Evolutionary conservation across 2,888 invertebrate species (phyloP), one percentile per base, ranked within the genome.

Genomic region (Himalopsyche kuldschensis): DNA sequence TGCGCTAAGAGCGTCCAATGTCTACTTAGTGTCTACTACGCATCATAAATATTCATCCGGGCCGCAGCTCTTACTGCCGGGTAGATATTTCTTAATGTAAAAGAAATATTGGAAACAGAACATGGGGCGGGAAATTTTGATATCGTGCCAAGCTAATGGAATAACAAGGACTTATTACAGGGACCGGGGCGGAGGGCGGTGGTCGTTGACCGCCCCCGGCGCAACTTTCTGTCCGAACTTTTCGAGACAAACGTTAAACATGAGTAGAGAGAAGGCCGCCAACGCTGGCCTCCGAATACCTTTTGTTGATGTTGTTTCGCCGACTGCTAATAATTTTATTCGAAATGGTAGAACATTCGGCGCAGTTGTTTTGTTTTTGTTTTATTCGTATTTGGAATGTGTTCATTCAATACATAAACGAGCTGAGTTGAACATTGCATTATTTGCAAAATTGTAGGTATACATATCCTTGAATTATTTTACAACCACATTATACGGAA

Each of bases 1-100:
- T 41, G 15, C 20, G 55, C 55, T 55, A 55, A 55, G 55, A 79
- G 24, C 85, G 76, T 85, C 80, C 78, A 63, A 75, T 86, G 86
- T 85, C 86, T 85, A 85, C 86, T 86, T 86, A 86, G 85, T 84
- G 85, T 85, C 86, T 82, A 76, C 82, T 82, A 76, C 84, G 75
- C 84, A 80, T 84, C 86, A 85, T 86, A 85, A 86, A 86, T 86
- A 86, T 86, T 86, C 86, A 86, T 86, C 86, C 83, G 27, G 15
- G 24, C 27, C 80, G 48, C 63, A 35, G 46, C 79, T 83, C 47
- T 48, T 41, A 76, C 55, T 80, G 78, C 32, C 80, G 27, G 32
- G 32, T 46, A 78, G 84, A 84, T 82, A 81, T 82, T 84, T 83
- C 84, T 84, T 85, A 84, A 86, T 85, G 86, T 82, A 84, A 84